Percentiles rank a stretch among this genome's conserved stretches.
These are phyloP conservation scores for Microvelia longipes DNA, from an alignment of 1,140 invertebrate genomes.

Conservation along the genomic window DNA sequence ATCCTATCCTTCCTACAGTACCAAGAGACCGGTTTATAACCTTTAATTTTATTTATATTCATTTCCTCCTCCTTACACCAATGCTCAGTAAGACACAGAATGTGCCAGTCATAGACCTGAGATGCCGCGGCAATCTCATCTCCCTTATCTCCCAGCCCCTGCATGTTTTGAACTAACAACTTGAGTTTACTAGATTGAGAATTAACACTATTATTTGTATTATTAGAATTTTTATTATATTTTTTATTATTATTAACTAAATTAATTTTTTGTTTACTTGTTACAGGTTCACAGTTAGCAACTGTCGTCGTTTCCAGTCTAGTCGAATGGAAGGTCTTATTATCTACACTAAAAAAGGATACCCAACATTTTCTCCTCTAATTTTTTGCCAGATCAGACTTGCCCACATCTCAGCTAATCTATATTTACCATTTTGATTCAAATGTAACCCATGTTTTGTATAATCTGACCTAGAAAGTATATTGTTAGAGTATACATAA, in stretches of 20 bases:
- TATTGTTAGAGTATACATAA: not conserved
- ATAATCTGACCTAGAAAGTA: not conserved
- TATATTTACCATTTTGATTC: not conserved
- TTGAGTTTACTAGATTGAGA: not conserved
- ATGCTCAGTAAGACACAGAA: not conserved
- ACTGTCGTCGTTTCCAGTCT: not conserved
- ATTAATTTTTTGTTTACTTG: not conserved
- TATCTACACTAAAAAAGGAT: not conserved
- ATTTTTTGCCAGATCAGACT: not conserved
- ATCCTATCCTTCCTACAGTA: not conserved
- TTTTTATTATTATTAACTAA: too few species aligned
- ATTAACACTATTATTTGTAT: not conserved
- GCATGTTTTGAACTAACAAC: not conserved
- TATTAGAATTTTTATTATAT: too few species aligned
- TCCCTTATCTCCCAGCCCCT: not conserved
- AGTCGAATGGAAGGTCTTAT: not conserved
- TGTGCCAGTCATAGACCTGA: not conserved
- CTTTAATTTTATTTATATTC: not conserved
- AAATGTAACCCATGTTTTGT: not conserved
- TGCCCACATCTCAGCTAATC: not conserved
- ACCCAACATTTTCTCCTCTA: not conserved
- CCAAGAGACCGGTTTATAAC: not conserved
- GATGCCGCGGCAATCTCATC: not conserved
- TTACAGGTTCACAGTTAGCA: not conserved
- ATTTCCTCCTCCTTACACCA: not conserved